A percentile compares a stretch with the other conserved stretches of the same genome.
phyloP scores from a whole-genome alignment of 2,113 vertebrate genomes.

The Mormyrus iriodes region DNA sequence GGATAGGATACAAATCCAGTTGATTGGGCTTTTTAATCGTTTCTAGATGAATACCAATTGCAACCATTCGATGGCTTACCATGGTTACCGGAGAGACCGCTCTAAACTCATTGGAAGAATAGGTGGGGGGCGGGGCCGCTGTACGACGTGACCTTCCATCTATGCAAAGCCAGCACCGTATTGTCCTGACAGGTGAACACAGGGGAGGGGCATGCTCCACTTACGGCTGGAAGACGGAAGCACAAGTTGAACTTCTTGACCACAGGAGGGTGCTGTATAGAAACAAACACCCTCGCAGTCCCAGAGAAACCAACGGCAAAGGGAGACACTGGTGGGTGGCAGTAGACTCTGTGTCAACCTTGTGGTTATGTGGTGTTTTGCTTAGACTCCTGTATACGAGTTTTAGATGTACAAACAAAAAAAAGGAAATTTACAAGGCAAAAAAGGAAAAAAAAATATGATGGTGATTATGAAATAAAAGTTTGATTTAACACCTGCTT shows the following conservation, averaged over 20 bases:
- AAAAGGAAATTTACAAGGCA: constrained; percentile 12
- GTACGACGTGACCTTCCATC: constrained; percentile 4
- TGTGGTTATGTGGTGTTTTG: constrained; percentile 16
- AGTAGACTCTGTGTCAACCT: constrained; percentile 15
- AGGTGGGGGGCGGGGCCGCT: background rate
- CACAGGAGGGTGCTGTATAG: background rate
- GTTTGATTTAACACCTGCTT: constrained; percentile 15
- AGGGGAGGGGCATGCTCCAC: background rate
- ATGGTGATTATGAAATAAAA: constrained; percentile 13
- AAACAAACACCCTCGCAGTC: background rate
- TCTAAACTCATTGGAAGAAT: background rate
- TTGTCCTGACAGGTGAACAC: background rate
- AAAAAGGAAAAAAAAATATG: constrained; percentile 16
- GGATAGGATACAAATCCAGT: constrained; percentile 14
- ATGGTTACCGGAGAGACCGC: background rate
- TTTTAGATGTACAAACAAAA: constrained; percentile 19
- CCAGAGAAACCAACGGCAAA: background rate
- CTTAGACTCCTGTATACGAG: constrained; percentile 19
- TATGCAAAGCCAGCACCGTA: constrained; percentile 13
- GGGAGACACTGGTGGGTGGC: background rate
- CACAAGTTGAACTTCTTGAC: background rate
- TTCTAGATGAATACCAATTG: constrained; percentile 13
- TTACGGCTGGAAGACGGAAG: background rate
- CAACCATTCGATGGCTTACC: background rate
- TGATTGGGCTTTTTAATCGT: constrained; percentile 18